A percentile compares a stretch with the other conserved stretches of the same genome.
These are phyloP conservation scores for Drepanosiphum platanoidis DNA, from an alignment of 2,888 invertebrate species.

Conservation along the genomic window DNA sequence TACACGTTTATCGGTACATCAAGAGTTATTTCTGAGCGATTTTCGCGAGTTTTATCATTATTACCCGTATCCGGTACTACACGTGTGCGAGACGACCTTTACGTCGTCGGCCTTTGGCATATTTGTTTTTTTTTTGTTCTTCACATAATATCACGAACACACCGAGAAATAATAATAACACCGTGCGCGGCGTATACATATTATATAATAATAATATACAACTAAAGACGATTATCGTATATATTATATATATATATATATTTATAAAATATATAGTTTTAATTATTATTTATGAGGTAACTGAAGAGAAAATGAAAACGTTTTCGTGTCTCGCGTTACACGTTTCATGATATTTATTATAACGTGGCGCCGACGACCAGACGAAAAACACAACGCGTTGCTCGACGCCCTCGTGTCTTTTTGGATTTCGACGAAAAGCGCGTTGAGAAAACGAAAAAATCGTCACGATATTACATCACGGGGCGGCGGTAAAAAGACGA, in stretches of 20 bases:
- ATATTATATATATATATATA: no score
- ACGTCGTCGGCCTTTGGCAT: no score
- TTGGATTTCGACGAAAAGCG: background rate
- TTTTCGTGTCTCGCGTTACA: background rate
- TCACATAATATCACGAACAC: background rate
- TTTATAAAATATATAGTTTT: slow-evolving; percentile 35
- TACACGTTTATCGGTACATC: slow-evolving; percentile 6
- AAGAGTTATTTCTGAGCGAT: slow-evolving; percentile 17
- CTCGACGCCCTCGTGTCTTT: background rate
- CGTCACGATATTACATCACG: background rate
- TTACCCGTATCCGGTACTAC: background rate
- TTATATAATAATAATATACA: no score
- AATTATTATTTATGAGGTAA: slow-evolving; percentile 49
- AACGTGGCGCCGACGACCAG: no score
- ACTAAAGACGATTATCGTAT: slow-evolving; percentile 7
- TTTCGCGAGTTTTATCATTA: slow-evolving; percentile 1
- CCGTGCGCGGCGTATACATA: no score
- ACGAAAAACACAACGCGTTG: background rate
- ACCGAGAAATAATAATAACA: slow-evolving; percentile 36
- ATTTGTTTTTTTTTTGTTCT: background rate
- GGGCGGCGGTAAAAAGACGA: background rate
- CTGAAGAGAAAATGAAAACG: slow-evolving; percentile 2
- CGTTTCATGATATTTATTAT: no score
- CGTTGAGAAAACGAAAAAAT: no score
- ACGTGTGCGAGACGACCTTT: no score